A percentile compares a stretch with the other conserved stretches of the same genome.
These are phyloP conservation scores for Sphenopsis melanotis DNA, from an alignment of 2,797 vertebrate genomes.

Conservation along the genomic window DNA sequence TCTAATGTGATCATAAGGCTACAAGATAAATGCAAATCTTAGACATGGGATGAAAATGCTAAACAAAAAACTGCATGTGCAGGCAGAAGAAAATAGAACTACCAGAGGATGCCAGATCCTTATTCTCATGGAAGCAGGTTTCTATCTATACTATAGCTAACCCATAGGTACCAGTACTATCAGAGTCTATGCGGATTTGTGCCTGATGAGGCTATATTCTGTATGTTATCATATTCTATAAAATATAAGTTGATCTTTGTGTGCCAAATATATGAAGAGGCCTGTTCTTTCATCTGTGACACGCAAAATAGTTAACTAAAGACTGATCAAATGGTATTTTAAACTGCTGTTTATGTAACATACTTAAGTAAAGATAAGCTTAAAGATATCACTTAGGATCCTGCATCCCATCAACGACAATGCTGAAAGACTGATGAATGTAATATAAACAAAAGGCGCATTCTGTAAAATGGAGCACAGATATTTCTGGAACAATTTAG, in stretches of 20 bases:
- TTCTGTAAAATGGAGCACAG: not conserved
- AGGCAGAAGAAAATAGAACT: not conserved
- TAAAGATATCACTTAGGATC: not conserved
- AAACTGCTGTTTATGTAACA: not conserved
- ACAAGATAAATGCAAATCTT: not conserved
- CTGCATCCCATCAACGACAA: not conserved
- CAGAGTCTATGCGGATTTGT: not conserved
- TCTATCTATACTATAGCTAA: not conserved
- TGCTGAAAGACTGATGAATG: not conserved
- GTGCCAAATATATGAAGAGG: accelerated
- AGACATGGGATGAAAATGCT: not conserved
- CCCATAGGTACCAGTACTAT: not conserved
- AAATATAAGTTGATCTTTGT: not conserved
- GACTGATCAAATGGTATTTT: not conserved
- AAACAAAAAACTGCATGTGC: not conserved
- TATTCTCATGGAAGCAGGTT: not conserved
- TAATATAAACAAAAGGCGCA: not conserved
- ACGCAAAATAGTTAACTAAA: not conserved
- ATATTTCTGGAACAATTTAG: not conserved
- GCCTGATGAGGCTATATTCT: not conserved
- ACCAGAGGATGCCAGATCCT: accelerated
- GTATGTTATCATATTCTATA: not conserved
- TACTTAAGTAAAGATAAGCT: not conserved
- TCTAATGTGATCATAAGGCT: not conserved
- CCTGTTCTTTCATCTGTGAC: not conserved